Base-by-base conservation (phyloP, 2,113 vertebrate species). In the Salvelinus sp. region DNA sequence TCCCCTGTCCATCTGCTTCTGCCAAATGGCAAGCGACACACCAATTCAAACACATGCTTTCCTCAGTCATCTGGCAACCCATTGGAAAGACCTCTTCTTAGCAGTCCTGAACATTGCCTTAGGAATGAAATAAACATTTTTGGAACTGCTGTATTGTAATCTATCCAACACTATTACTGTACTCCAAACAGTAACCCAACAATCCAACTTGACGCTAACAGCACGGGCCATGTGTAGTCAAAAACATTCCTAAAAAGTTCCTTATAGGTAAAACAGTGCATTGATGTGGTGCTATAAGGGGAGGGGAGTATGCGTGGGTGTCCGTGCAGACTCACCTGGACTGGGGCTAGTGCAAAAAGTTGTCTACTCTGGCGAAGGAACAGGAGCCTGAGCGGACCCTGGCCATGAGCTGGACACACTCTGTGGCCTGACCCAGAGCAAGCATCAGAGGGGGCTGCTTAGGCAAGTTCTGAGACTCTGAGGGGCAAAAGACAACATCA, bases 371-470 rank as follows among this genome's bases (percentile, higher is more conserved):
- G 96, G 97, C 97, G 77, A 99, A 99, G 82, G 97, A 98, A 90
- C 97, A 99, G 86, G 97, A 98, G 63, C 97, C 97, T 81, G 97
- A 93, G 72, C 96, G 96, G 69, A 96, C 96, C 0, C 94, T 94
- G 64, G 97, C 97, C 97, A 99, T 99, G 69, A 98, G 96, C 89
- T 97, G 96, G 83, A 99, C 92, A 86, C 97, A 99, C 91, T 99
- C 97, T 0, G 97, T 97, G 88, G 97, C 97, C 91, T 99, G 97
- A 85, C 97, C 97, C 83, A 99, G 88, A 18, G 97, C 97, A 6
- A 99, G 92, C 97, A 99, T 97, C 92, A 99, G 91, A 0, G 97
- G 96, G 75, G 97, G 97, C 94, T 99, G 97, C 91, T 97, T 98
- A 83, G 97, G 97, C 93, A 99, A 94, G 91, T 98, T 98, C 93